Evolutionary conservation across 2,797 vertebrate species (phyloP).

Genomic region (Peromyscus eremicus): DNA sequence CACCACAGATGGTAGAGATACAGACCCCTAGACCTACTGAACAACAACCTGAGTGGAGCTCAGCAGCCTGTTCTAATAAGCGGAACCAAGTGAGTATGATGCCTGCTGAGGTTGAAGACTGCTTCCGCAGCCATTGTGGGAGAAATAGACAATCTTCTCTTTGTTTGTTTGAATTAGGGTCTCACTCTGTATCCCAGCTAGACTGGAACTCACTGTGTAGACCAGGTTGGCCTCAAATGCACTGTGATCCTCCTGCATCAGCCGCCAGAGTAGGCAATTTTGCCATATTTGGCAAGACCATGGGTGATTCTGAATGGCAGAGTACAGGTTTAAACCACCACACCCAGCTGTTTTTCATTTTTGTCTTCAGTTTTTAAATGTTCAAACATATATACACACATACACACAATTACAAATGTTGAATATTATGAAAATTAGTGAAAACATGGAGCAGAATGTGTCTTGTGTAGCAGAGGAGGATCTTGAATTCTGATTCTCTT

Average conservation of each 20-base stretch:
- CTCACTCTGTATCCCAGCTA: background rate
- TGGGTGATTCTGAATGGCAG: background rate
- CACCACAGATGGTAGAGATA: background rate
- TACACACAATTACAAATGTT: background rate
- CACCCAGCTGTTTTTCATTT: background rate
- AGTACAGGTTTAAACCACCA: background rate
- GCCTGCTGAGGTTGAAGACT: background rate
- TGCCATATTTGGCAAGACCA: background rate
- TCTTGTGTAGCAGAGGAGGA: background rate
- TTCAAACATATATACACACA: background rate
- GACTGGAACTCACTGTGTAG: background rate
- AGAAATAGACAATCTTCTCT: background rate
- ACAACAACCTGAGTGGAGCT: background rate
- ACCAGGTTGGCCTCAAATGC: background rate
- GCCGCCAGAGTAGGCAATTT: background rate
- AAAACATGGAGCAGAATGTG: too few relatives aligned
- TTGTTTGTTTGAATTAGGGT: background rate
- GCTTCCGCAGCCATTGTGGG: background rate
- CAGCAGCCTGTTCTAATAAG: background rate
- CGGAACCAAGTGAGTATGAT: background rate
- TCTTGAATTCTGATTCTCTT: background rate
- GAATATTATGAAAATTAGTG: slow-evolving; percentile 14
- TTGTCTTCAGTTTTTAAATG: slow-evolving; percentile 5
- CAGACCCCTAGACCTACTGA: background rate
- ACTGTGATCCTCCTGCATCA: background rate